Percentiles rank a stretch among this genome's conserved stretches.
These are phyloP conservation scores for Volucella zonaria DNA, from an alignment of 2,888 invertebrate genomes.

Conservation along the genomic window DNA sequence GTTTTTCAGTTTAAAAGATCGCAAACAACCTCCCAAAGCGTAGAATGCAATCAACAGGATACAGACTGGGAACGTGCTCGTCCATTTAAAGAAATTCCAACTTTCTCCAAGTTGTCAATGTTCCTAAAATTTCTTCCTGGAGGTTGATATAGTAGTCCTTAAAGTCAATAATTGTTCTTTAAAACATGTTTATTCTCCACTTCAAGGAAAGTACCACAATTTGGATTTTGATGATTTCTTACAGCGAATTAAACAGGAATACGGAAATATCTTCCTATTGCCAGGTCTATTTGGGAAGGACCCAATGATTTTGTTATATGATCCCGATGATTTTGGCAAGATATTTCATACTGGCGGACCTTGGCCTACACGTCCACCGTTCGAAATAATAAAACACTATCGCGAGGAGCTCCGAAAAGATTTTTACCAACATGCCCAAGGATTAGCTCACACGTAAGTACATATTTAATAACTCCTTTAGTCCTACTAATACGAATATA, in stretches of 20 bases:
- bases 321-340: slow-evolving; percentile 83
- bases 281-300: slow-evolving; percentile 79
- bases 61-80: slow-evolving; percentile 77
- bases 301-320: slow-evolving; percentile 81
- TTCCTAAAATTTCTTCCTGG: slow-evolving; percentile 77
- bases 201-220: slow-evolving; percentile 33
- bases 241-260: slow-evolving; percentile 49
- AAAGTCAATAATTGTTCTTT: not conserved
- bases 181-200: not conserved
- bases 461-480: slow-evolving; percentile 49
- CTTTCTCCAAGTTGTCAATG: slow-evolving; percentile 59
- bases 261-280: slow-evolving; percentile 82
- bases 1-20: not conserved
- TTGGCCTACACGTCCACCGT: slow-evolving; percentile 81
- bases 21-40: not conserved
- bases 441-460: slow-evolving; percentile 69
- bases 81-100: slow-evolving; percentile 77
- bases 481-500: too few relatives aligned
- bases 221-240: slow-evolving; percentile 3
- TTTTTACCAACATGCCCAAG: slow-evolving; percentile 65
- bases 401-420: slow-evolving; percentile 76
- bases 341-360: slow-evolving; percentile 82
- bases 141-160: slow-evolving; percentile 73
- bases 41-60: slow-evolving; percentile 1
- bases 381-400: slow-evolving; percentile 81